Evolutionary conservation across 2,113 vertebrate species (phyloP).

Genomic region (Rana temporaria): DNA sequence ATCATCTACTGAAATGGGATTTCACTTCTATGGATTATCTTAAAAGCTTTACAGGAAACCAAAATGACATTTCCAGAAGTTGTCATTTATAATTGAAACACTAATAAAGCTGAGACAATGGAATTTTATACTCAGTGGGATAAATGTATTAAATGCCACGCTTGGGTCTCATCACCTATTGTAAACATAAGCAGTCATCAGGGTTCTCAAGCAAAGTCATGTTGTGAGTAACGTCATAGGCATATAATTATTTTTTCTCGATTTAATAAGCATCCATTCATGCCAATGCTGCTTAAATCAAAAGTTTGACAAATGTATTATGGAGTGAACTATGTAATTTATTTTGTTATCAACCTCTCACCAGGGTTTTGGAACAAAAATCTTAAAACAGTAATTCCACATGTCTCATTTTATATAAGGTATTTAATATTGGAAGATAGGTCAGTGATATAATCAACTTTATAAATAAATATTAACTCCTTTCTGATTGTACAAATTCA

Average conservation of each 20-base stretch:
- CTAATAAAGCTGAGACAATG: constrained; percentile 8
- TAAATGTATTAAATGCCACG: constrained; percentile 28
- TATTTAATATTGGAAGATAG: no score
- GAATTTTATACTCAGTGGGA: constrained; percentile 24
- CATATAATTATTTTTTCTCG: constrained; percentile 1
- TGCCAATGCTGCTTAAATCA: no score
- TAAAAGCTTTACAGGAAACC: constrained; percentile 45
- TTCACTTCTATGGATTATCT: constrained; percentile 39
- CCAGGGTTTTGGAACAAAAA: no score
- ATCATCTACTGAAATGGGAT: constrained; percentile 37
- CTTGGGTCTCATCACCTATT: neutral
- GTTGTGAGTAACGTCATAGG: neutral
- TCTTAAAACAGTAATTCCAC: no score
- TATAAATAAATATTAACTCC: no score
- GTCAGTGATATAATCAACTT: no score
- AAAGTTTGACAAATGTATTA: no score
- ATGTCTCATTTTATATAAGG: no score
- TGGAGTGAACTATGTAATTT: no score
- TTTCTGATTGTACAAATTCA: no score
- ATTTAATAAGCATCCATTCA: no score
- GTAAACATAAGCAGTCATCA: neutral
- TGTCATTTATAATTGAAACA: constrained; percentile 43
- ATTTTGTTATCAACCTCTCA: no score
- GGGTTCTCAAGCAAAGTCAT: neutral
- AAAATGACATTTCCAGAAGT: constrained; percentile 43